A percentile compares a stretch with the other conserved stretches of the same genome.
Conservation (phyloP, 2,113 vertebrate species). For the Tupaia chinensis region DNA sequence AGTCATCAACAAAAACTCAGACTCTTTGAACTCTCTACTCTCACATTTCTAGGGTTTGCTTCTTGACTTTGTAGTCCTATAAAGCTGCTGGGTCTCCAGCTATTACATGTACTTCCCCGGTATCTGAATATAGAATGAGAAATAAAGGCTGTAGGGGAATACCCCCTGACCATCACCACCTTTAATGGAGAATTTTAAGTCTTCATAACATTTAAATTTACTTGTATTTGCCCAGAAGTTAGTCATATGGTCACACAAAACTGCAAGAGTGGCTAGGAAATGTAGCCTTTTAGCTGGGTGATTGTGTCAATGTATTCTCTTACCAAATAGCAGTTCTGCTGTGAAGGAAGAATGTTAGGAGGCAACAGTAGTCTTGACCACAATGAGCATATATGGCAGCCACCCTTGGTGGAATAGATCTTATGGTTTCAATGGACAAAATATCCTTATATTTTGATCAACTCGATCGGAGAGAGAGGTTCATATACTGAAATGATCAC, state of each 20-base stretch:
- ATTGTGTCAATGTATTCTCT: neutral
- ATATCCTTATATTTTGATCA: neutral
- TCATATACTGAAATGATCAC: too few species aligned
- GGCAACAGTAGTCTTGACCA: neutral
- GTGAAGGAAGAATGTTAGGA: neutral
- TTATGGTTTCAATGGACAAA: neutral
- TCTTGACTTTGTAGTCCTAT: neutral
- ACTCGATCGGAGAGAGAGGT: neutral
- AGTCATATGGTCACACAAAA: neutral
- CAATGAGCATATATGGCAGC: neutral
- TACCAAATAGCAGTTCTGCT: neutral
- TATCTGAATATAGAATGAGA: neutral
- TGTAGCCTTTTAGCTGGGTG: neutral
- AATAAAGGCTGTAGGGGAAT: neutral
- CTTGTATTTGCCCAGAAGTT: neutral
- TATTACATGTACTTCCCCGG: neutral
- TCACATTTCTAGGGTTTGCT: neutral
- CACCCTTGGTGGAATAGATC: neutral
- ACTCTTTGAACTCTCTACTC: neutral
- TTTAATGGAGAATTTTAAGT: neutral
- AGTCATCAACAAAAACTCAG: neutral
- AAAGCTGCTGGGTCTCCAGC: neutral
- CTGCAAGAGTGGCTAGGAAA: neutral
- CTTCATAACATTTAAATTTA: constrained; percentile 18
- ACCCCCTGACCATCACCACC: too few species aligned